phyloP scores from a whole-genome alignment of 2,797 vertebrate species.

The Esox masquinongy region DNA sequence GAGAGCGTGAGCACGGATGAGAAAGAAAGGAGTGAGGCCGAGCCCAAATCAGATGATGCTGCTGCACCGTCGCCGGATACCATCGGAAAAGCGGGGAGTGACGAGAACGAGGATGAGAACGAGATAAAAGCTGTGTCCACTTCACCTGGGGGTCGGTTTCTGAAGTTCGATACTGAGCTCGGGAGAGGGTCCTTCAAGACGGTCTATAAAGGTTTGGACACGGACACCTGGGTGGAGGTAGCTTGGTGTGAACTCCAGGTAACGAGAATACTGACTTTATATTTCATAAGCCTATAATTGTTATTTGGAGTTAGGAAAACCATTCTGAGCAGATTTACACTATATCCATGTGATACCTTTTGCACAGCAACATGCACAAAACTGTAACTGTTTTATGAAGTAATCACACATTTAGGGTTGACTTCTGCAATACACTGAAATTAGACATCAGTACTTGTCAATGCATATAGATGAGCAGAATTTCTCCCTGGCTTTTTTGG shows the following conservation, averaged over 20 bases:
- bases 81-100: slow-evolving; percentile 74
- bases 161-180: slow-evolving; percentile 98
- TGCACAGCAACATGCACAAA: background rate
- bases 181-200: slow-evolving; percentile 98
- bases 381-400: background rate
- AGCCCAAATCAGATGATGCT: slow-evolving; percentile 49
- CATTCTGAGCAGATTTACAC: background rate
- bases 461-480: background rate
- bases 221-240: slow-evolving; percentile 97
- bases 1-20: slow-evolving; percentile 60
- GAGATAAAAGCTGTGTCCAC: slow-evolving; percentile 96
- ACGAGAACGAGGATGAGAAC: slow-evolving; percentile 93
- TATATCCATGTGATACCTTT: background rate
- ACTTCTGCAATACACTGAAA: background rate
- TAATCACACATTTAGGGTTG: background rate
- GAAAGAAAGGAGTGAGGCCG: slow-evolving; percentile 62
- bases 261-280: slow-evolving; percentile 16
- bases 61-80: slow-evolving; percentile 61
- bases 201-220: slow-evolving; percentile 97
- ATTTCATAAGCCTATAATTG: background rate
- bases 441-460: background rate
- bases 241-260: slow-evolving; percentile 99
- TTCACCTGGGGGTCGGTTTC: slow-evolving; percentile 91
- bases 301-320: background rate
- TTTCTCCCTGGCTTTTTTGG: background rate